Evolutionary conservation across 2,888 invertebrate genomes (phyloP).

Genomic region (Baccha elongata): DNA sequence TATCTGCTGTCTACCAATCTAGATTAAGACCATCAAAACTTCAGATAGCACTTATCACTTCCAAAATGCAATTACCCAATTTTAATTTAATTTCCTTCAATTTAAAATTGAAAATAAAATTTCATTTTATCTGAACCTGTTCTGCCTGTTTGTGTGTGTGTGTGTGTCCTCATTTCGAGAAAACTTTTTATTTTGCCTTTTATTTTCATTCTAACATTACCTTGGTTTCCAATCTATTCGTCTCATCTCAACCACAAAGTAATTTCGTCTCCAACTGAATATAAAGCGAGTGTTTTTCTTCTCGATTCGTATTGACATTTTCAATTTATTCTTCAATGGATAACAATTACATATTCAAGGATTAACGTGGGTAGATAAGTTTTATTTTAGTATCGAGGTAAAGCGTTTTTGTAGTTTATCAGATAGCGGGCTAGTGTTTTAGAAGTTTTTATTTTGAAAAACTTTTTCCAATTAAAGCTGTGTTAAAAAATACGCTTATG

Average conservation of each 20-base stretch:
- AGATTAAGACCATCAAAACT: not conserved
- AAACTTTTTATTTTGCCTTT: too few species aligned
- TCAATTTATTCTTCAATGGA: conserved; percentile 30
- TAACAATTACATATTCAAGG: conserved; percentile 50
- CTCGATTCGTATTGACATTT: conserved; percentile 20
- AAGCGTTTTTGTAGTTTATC: too few species aligned
- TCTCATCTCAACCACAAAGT: conserved; percentile 56
- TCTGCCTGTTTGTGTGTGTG: too few species aligned
- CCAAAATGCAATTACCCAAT: conserved; percentile 55
- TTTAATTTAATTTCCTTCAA: conserved; percentile 58
- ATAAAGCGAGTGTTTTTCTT: too few species aligned
- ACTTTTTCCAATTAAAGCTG: too few species aligned
- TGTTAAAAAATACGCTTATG: too few species aligned
- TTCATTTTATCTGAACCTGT: conserved; percentile 10
- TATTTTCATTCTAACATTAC: too few species aligned
- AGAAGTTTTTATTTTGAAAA: too few species aligned
- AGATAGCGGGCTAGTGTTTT: too few species aligned
- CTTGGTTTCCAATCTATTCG: conserved; percentile 30
- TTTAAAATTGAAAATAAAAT: conserved; percentile 50
- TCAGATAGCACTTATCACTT: conserved; percentile 3
- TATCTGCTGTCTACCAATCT: not conserved
- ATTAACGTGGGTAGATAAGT: not conserved
- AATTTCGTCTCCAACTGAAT: conserved; percentile 35
- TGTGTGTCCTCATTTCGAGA: not conserved
- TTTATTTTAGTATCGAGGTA: too few species aligned